Evolutionary conservation across 2,888 invertebrate species (phyloP).

Genomic region (Drosophila greeni): DNA sequence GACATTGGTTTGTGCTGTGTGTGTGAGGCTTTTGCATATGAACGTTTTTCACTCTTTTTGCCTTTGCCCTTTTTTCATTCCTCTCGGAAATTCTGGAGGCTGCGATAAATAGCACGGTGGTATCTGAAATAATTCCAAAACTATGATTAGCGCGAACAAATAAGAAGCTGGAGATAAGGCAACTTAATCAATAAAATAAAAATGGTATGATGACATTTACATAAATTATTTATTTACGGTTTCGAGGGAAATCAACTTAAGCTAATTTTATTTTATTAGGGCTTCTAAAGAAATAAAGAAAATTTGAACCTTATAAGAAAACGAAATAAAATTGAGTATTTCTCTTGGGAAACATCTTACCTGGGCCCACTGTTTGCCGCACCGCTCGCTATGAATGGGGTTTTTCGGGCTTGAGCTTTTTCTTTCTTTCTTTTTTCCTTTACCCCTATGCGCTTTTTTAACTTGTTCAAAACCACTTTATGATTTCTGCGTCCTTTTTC

Average conservation of each 20-base stretch:
- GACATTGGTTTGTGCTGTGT: conserved; percentile 12
- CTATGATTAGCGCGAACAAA: not conserved
- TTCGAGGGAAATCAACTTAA: not conserved
- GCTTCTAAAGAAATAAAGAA: too few relatives aligned
- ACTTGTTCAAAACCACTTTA: conserved; percentile 72
- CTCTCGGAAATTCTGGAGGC: conserved; percentile 23
- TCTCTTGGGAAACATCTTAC: too few relatives aligned
- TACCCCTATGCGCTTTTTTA: conserved; percentile 54
- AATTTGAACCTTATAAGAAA: not conserved
- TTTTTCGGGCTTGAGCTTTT: conserved; percentile 36
- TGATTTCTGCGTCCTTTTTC: conserved; percentile 68
- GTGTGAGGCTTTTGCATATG: conserved; percentile 56
- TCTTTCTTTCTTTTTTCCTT: conserved; percentile 6
- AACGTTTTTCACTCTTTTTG: conserved; percentile 54
- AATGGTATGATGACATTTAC: not conserved
- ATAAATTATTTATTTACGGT: not conserved
- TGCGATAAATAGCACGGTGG: conserved; percentile 56
- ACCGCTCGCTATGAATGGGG: conserved; percentile 61
- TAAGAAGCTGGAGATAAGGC: not conserved
- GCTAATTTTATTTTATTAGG: too few relatives aligned
- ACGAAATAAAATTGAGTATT: not conserved
- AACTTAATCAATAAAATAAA: not conserved
- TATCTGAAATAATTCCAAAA: conserved; percentile 19
- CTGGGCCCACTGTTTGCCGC: conserved; percentile 51
- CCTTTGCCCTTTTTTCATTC: conserved; percentile 60